Evolutionary conservation across 2,113 vertebrate genomes (phyloP), one percentile per base, ranked within the genome.

Genomic region (Podocnemis expansa): DNA sequence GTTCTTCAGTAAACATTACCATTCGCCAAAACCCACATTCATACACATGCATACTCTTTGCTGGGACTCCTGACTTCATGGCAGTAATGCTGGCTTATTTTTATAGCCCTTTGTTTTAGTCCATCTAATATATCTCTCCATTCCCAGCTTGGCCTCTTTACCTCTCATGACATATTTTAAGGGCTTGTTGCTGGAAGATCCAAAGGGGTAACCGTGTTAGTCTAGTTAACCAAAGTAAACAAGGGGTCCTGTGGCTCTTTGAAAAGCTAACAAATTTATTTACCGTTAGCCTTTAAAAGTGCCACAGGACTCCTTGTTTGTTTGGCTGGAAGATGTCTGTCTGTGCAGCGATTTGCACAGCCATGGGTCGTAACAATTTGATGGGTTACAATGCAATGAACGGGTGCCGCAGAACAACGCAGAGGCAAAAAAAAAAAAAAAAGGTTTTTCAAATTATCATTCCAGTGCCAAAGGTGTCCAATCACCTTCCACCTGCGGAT

Each of bases 381-480:
- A 79, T 73, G 91, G 80, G 56, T 43, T 85, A 67, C 93, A 87
- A 29, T 38, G 96, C 90, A 97, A 94, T 95, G 93, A 97, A 96
- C 93, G 83, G 93, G 89, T 8, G 81, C 60, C 3, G 27, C 83
- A 93, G 95, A 96, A 80, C 81, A 91, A 70, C 91, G 92, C 78
- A 94, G 89, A 92, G 85, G 67, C 31, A 41, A 84, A 25, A 95
- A 89, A 94, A 96, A 95, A n/a, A n/a, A n/a, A n/a, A n/a, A n/a
- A n/a, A n/a, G n/a, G n/a, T 91, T 96, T 97, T 97, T 94, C 94
- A 89, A 97, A 96, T 96, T 86, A 97, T 92, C 96, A 85, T 94
- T 96, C 96, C 88, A 27, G 88, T 97, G 89, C 96, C 96, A 89
- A 88, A 96, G 91, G 91, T 82, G 52, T 89, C 96, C 95, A 94